These are phyloP conservation scores for Tupaia chinensis DNA, from an alignment of 2,113 vertebrate genomes.

Conservation along the genomic window DNA sequence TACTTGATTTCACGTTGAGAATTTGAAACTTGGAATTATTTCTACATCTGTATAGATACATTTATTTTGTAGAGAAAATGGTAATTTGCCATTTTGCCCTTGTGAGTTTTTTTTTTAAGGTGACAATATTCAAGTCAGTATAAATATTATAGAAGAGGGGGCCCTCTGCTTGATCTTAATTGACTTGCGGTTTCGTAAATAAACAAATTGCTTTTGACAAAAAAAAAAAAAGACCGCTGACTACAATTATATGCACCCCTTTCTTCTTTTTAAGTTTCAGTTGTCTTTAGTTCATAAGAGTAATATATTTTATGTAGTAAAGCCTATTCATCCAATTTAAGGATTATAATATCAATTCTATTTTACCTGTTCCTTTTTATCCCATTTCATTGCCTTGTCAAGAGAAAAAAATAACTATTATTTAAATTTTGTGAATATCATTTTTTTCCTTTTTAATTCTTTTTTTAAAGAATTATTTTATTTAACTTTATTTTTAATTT, in stretches of 20 bases:
- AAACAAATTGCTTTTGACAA: slow-evolving; percentile 61
- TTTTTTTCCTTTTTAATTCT: not conserved
- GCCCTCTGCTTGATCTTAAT: slow-evolving; percentile 36
- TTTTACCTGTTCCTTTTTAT: not conserved
- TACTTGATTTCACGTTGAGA: slow-evolving; percentile 50
- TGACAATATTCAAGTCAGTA: slow-evolving; percentile 14
- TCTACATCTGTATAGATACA: not conserved
- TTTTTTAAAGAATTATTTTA: no score
- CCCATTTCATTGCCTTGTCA: not conserved
- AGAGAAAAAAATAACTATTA: not conserved
- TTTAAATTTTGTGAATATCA: not conserved
- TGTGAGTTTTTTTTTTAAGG: slow-evolving; percentile 43
- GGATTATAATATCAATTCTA: not conserved
- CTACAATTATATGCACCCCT: not conserved
- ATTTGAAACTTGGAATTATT: slow-evolving; percentile 35
- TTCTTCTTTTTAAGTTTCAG: not conserved
- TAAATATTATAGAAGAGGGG: slow-evolving; percentile 18
- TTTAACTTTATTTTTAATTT: no score
- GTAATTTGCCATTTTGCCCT: slow-evolving; percentile 73
- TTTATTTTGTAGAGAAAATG: slow-evolving; percentile 70
- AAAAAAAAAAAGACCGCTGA: not conserved
- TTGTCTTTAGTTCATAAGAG: not conserved
- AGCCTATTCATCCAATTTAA: not conserved
- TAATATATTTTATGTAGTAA: not conserved
- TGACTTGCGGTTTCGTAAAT: slow-evolving; percentile 42